Percentiles rank a stretch among this genome's conserved stretches.
phyloP scores from a whole-genome alignment of 2,113 vertebrate genomes.

The Zosterops lateralis region DNA sequence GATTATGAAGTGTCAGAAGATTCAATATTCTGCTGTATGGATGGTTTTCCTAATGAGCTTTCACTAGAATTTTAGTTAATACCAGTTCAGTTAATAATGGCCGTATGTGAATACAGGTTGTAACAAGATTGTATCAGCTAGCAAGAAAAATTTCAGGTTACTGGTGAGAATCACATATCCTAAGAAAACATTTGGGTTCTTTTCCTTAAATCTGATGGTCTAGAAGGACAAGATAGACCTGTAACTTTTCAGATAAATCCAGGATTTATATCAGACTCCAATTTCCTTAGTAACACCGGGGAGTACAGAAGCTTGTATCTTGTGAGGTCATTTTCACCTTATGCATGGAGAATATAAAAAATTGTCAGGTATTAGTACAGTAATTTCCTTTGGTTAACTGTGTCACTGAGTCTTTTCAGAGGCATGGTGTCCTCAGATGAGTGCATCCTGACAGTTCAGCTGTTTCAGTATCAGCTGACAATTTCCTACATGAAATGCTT shows the following conservation, averaged over 20 bases:
- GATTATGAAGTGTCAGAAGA: not conserved
- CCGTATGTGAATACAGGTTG: not conserved
- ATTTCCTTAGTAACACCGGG: not conserved
- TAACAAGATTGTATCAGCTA: not conserved
- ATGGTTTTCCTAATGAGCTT: not conserved
- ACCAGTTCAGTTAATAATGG: not conserved
- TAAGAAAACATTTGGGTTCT: not conserved
- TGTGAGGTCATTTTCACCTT: not conserved
- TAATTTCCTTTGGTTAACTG: not conserved
- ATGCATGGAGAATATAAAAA: not conserved
- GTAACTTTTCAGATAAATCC: not conserved
- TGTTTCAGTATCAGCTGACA: not conserved
- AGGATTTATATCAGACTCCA: not conserved
- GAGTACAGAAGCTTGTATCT: not conserved
- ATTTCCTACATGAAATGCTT: not conserved
- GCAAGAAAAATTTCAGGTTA: not conserved
- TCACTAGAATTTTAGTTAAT: not conserved
- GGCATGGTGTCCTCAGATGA: not conserved
- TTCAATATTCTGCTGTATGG: not conserved
- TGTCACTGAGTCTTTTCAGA: not conserved
- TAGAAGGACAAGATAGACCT: not conserved
- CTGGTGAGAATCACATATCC: not conserved
- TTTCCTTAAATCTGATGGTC: not conserved
- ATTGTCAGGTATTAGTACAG: rapidly evolving
- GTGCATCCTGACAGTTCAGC: not conserved